A percentile compares a stretch with the other conserved stretches of the same genome.
phyloP scores from a whole-genome alignment of 23 tunicate genomes.

The Aplidium turbinatum region DNA sequence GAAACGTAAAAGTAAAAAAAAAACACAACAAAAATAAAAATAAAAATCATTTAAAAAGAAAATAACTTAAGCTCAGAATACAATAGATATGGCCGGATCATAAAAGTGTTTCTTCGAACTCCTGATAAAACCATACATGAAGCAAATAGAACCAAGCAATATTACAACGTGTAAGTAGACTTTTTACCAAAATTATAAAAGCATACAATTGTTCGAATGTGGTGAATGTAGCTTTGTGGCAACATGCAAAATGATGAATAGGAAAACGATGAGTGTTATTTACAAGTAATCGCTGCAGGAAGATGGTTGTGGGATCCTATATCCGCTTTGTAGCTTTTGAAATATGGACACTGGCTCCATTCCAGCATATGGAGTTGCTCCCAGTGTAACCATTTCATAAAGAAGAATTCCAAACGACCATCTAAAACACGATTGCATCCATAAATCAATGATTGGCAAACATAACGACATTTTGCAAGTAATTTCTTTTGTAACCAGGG shows the following conservation, averaged over 20 bases:
- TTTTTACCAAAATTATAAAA: not conserved
- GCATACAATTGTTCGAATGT: not conserved
- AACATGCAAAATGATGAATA: too few relatives aligned
- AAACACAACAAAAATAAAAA: not conserved
- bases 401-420: conserved; percentile 93
- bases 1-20: not conserved
- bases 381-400: conserved; percentile 94
- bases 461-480: too few relatives aligned
- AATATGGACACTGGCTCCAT: conserved; percentile 50
- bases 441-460: not conserved
- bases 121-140: too few relatives aligned
- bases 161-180: too few relatives aligned
- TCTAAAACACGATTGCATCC: conserved; percentile 26
- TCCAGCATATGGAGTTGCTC: conserved; percentile 83
- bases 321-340: conserved; percentile 46
- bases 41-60: not conserved
- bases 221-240: too few relatives aligned
- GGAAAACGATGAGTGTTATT: conserved; percentile 11
- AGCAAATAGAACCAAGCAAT: too few relatives aligned
- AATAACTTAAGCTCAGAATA: not conserved
- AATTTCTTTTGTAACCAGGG: too few relatives aligned
- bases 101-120: too few relatives aligned
- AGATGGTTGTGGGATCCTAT: conserved; percentile 67
- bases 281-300: conserved; percentile 80
- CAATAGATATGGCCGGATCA: too few relatives aligned